Base-by-base conservation (phyloP, 2,113 vertebrate species). In the Morphnarchus princeps region DNA sequence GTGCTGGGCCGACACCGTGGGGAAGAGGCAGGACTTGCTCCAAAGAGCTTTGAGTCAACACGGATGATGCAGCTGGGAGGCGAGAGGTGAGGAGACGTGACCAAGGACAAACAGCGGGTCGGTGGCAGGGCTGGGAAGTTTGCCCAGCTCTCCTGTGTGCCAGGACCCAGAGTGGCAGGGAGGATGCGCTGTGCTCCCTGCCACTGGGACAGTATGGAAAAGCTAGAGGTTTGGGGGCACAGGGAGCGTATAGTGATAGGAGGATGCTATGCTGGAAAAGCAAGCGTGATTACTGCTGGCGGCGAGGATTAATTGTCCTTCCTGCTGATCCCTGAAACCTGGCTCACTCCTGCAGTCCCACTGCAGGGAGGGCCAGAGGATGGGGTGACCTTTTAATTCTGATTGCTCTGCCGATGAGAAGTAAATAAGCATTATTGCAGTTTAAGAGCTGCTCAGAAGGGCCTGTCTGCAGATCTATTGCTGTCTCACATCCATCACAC, bases 351-450 rank as follows among this genome's bases (percentile, higher is more conserved):
- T 11, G 2, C 79, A 70, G 42, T 14, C 79, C 67, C 2, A 6
- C 90, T 15, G 87, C 49, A 34, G 93, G 63, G 63, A 86, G 59
- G 84, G 87, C 87, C 63, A 16, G 77, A 76, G 89, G 63, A 65
- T 73, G 89, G 32, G 59, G 47, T 72, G 92, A 95, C 90, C 81
- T 96, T 93, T 95, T 55, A 28, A 80, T 94, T 83, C 71, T 11
- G n/a, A 76, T 91, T 19, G 83, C 78, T 80, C 70, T 58, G 80
- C 38, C 16, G 32, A 67, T 31, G 72, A 95, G 90, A 20, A n/a
- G 43, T 34, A 76, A 96, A 96, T 38, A 78, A 91, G 62, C 59
- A 21, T 80, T 17, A 45, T 47, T 42, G 80, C 32, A 1, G 50
- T 4, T 42, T 20, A 50, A 34, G 36, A 74, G 80, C 47, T 0